Conservation (phyloP, 2,888 invertebrate species). For the Gryllus longicercus region DNA sequence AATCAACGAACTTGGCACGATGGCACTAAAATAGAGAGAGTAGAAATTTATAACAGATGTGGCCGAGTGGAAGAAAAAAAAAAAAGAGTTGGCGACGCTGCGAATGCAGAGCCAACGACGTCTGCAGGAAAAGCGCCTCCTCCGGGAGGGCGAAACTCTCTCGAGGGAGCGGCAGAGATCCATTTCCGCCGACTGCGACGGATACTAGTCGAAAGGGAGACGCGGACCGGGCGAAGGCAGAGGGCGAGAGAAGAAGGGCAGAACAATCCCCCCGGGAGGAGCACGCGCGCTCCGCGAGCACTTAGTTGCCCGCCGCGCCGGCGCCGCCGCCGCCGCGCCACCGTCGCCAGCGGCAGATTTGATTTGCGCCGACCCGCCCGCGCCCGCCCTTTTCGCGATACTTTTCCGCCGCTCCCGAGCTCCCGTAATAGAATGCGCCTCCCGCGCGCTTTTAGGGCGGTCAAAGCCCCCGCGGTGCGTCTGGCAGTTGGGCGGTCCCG, state of each 20-base stretch:
- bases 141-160: no score
- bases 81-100: no score
- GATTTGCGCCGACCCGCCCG: conserved; percentile 10
- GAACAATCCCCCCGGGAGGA: not conserved
- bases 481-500: not conserved
- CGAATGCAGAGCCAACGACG: no score
- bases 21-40: no score
- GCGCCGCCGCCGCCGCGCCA: no score
- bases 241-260: not conserved
- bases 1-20: no score
- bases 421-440: not conserved
- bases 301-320: not conserved
- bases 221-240: not conserved
- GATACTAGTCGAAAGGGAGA: no score
- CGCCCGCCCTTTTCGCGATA: conserved; percentile 17
- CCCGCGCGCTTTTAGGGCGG: not conserved
- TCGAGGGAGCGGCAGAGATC: no score
- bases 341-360: not conserved
- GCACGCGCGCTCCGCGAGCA: not conserved
- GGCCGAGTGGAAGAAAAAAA: no score
- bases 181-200: no score
- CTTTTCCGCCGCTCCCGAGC: not conserved
- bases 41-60: no score
- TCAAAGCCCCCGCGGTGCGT: not conserved
- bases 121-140: no score